Evolutionary conservation across 1,140 invertebrate species (phyloP).

Genomic region (Cardiocondyla obscurior): DNA sequence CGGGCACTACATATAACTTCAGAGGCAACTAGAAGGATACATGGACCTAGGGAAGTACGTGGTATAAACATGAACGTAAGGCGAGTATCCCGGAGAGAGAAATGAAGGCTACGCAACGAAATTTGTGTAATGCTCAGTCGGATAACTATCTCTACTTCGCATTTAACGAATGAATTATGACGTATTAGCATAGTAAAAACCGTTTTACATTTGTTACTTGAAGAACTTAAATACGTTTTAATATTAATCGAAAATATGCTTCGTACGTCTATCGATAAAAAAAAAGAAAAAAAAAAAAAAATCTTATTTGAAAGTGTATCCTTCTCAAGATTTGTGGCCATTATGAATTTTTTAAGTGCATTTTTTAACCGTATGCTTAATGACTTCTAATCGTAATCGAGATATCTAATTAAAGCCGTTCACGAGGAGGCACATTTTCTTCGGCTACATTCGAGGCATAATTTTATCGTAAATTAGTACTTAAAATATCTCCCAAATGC

Average conservation of each 20-base stretch:
- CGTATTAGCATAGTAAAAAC: background rate
- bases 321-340: background rate
- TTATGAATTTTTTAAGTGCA: constrained; percentile 5
- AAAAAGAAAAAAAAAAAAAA: too few species aligned
- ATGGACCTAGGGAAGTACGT: constrained; percentile 23
- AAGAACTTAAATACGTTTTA: background rate
- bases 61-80: constrained; percentile 37
- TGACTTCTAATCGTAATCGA: background rate
- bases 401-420: constrained; percentile 29
- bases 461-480: constrained; percentile 51
- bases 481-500: constrained; percentile 43
- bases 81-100: constrained; percentile 14
- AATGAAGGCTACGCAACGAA: constrained; percentile 6
- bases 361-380: background rate
- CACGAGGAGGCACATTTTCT: background rate
- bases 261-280: too few species aligned
- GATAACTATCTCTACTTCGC: constrained; percentile 29
- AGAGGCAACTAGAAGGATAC: constrained; percentile 23
- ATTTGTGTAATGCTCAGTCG: constrained; percentile 33
- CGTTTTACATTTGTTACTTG: background rate
- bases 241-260: too few species aligned
- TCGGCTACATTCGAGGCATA: background rate
- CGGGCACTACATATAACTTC: constrained; percentile 36
- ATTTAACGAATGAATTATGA: constrained; percentile 36
- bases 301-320: background rate